Conservation (phyloP, 2,888 invertebrate genomes). For the Metellina segmentata region DNA sequence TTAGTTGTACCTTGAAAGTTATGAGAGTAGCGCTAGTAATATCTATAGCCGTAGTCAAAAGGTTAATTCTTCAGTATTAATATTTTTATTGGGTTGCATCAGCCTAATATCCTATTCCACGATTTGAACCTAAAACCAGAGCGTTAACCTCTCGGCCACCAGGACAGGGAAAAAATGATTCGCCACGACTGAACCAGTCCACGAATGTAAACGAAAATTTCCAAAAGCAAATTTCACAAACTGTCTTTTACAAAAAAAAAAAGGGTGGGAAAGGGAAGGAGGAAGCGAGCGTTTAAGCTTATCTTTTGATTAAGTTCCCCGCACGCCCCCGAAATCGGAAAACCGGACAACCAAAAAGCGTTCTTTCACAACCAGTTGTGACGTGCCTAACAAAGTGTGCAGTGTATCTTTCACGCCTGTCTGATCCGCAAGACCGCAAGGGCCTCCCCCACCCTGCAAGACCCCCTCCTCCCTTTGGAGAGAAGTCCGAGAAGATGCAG, state of each 20-base stretch:
- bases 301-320: constrained; percentile 47
- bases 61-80: too few relatives aligned
- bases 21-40: too few relatives aligned
- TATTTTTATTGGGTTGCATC: too few relatives aligned
- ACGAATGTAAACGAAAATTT: too few relatives aligned
- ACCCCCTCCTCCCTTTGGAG: not conserved
- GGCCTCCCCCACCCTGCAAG: not conserved
- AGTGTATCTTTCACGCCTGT: constrained; percentile 72
- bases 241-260: too few relatives aligned
- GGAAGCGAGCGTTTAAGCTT: not conserved
- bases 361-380: constrained; percentile 40
- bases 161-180: too few relatives aligned
- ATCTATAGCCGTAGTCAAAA: too few relatives aligned
- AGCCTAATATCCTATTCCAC: too few relatives aligned
- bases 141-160: too few relatives aligned
- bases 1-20: too few relatives aligned
- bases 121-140: too few relatives aligned
- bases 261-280: not conserved
- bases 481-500: constrained; percentile 14
- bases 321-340: not conserved
- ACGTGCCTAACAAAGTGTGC: constrained; percentile 69
- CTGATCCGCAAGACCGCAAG: constrained; percentile 38
- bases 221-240: not conserved
- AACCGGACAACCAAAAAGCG: constrained; percentile 60
- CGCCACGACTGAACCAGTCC: too few relatives aligned